Conservation (phyloP, 2,888 invertebrate species). For the Suillia variegata region DNA sequence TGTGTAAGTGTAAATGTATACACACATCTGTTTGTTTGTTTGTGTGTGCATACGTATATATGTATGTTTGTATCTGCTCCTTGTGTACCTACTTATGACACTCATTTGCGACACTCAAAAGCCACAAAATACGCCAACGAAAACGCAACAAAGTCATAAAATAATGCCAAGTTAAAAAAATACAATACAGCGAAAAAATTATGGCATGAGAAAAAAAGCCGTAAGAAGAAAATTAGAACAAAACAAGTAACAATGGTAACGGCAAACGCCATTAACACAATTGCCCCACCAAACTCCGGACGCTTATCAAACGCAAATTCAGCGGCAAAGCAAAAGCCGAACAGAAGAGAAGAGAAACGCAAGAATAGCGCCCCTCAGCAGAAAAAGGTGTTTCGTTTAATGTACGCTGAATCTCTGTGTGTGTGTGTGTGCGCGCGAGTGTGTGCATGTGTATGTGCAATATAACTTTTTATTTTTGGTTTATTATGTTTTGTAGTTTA, state of each 20-base stretch:
- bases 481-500: background rate
- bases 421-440: slow-evolving; percentile 4
- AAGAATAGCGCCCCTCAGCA: background rate
- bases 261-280: background rate
- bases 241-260: background rate
- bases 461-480: no score
- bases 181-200: background rate
- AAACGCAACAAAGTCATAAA: background rate
- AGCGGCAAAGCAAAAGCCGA: no score
- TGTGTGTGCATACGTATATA: background rate
- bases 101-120: background rate
- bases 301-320: background rate
- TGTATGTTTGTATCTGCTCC: slow-evolving; percentile 9
- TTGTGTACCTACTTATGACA: background rate
- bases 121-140: background rate
- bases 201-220: background rate
- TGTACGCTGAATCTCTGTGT: slow-evolving; percentile 6
- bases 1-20: slow-evolving; percentile 5
- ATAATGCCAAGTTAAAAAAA: background rate
- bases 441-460: background rate
- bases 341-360: background rate
- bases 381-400: background rate
- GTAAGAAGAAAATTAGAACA: no score
- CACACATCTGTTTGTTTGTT: slow-evolving; percentile 8
- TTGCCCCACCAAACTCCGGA: background rate